Base-by-base conservation (phyloP, 2,888 invertebrate genomes). In the Apotomis capreana region DNA sequence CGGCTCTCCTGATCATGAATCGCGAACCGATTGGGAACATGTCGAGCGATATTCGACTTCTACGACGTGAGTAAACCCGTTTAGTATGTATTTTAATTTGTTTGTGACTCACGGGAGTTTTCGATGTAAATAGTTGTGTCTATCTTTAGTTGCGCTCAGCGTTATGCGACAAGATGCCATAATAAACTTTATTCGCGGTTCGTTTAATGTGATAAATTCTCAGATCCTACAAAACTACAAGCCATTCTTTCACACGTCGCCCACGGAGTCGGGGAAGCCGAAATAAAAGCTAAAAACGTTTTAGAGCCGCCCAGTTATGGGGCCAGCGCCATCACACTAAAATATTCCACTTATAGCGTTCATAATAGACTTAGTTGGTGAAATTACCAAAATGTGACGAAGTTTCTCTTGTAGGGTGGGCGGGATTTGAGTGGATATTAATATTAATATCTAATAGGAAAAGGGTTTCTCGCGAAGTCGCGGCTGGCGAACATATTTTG, bases 331-430 rank as follows among this genome's bases (percentile, higher is more conserved):
- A 57, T 57, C 15, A 36, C 57, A 57, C 15, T 67, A 52, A 62
- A 68, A 68, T 68, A 62, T 68, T 68, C 67, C 67, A 62, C 67
- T 68, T 71, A 71, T 62, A 57, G 71, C 15, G 36, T 68, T 71
- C 51, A 71, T 71, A 71, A 67, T 71, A 55, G 26, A 60, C 55
- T 65, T n/a, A 57, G 37, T 40, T 62, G 40, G 71, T 62, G 55
- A 62, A 67, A 61, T 61, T 69, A 59, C 26, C 71, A 37, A 61
- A 71, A 71, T 36, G 71, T 55, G 61, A 67, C 15, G 61, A 62
- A 57, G 54, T 71, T 71, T 71, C 57, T 62, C 67, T 71, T 71
- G 51, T 68, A 49, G 36, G 55, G 71, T 57, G 40, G 57, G 67
- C 55, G 49, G 57, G 9, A 15, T 54, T 65, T 57, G 54, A 64